Conservation (phyloP, 2,113 vertebrate species). For the Odontesthes bonariensis region DNA sequence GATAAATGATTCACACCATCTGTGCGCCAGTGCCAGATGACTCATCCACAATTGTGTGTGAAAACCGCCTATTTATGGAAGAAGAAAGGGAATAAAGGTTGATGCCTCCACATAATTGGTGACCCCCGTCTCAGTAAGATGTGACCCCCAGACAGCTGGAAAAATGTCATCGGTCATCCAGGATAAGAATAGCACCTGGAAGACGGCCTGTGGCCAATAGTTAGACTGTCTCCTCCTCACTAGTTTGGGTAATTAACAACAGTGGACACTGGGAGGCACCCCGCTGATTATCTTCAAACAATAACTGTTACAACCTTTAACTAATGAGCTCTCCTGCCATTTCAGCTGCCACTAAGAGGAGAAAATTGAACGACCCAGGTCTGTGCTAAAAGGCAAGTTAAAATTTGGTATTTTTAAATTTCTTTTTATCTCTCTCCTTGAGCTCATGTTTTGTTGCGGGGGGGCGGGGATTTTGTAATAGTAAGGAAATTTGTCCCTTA, state of each 20-base stretch:
- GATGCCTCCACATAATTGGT: constrained; percentile 60
- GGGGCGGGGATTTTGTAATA: constrained; percentile 34
- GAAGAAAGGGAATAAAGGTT: constrained; percentile 34
- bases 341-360: constrained; percentile 22
- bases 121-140: constrained; percentile 44
- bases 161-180: constrained; percentile 56
- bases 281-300: constrained; percentile 55
- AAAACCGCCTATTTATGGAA: constrained; percentile 18
- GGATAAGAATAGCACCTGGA: constrained; percentile 64
- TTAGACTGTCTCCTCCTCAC: constrained; percentile 34
- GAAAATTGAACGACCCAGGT: constrained; percentile 13
- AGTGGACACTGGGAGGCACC: constrained; percentile 28
- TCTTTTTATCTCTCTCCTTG: neutral
- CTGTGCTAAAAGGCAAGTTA: constrained; percentile 24
- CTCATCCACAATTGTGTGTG: constrained; percentile 7
- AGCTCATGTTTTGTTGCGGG: constrained; percentile 12
- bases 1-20: neutral
- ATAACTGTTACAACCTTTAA: constrained; percentile 62
- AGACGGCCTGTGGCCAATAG: constrained; percentile 11
- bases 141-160: constrained; percentile 48
- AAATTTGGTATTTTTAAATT: constrained; percentile 1
- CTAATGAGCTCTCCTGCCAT: constrained; percentile 67
- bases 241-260: constrained; percentile 63
- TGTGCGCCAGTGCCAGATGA: constrained; percentile 1
- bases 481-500: constrained; percentile 60